phyloP scores from a whole-genome alignment of 2,888 invertebrate species.

The Polietes domitor region DNA sequence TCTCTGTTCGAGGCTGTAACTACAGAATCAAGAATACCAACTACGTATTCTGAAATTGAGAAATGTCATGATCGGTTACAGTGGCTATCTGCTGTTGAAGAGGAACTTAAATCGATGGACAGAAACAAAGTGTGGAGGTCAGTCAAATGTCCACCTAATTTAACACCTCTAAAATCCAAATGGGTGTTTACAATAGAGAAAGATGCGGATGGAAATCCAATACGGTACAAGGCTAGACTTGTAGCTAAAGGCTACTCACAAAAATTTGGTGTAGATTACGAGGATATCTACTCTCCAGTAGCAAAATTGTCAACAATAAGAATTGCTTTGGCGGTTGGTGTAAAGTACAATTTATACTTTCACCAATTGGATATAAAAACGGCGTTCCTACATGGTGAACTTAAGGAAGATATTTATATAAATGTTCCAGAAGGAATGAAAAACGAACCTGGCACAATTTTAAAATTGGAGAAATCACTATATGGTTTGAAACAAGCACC shows the following conservation, averaged over 20 bases:
- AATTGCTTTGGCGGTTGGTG: conserved; percentile 1
- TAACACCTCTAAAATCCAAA: conserved; percentile 36
- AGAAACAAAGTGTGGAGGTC: conserved; percentile 41
- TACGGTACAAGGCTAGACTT: conserved; percentile 17
- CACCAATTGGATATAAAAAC: conserved; percentile 41
- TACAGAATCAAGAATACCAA: not conserved
- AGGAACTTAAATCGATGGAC: conserved; percentile 42
- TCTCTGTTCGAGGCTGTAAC: not conserved
- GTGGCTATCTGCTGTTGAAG: not conserved
- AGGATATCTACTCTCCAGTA: conserved; percentile 15
- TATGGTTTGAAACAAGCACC: conserved; percentile 48
- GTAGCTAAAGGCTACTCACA: conserved; percentile 13
- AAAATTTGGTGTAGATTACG: conserved; percentile 27
- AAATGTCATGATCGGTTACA: not conserved
- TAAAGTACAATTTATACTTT: not conserved
- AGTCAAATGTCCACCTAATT: not conserved
- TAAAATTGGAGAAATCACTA: conserved; percentile 19
- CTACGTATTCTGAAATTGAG: not conserved
- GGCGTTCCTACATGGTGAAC: conserved; percentile 36
- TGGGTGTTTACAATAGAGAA: conserved; percentile 43
- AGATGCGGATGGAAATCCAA: conserved; percentile 9
- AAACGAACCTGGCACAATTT: not conserved
- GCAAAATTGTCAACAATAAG: conserved; percentile 2
- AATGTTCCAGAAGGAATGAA: conserved; percentile 30
- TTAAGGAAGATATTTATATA: conserved; percentile 34